phyloP scores from a whole-genome alignment of 1,140 invertebrate species.

The Hestina assimilis region DNA sequence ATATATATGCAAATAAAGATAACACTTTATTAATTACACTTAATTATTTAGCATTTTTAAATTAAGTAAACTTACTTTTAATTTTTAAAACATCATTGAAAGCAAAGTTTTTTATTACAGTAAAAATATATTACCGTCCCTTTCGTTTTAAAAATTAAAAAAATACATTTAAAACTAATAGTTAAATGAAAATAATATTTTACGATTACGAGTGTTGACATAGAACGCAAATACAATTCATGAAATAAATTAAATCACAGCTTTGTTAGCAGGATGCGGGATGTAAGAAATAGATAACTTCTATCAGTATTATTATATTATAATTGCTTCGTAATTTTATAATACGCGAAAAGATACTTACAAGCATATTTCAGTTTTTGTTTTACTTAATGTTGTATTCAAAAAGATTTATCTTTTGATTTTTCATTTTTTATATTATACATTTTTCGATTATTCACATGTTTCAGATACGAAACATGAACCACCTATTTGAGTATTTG shows the following conservation, averaged over 20 bases:
- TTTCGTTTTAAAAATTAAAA: too few species aligned
- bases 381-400: background rate
- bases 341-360: background rate
- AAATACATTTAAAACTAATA: too few species aligned
- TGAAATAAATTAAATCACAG: too few species aligned
- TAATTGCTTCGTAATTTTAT: background rate
- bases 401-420: background rate
- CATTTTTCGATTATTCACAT: background rate
- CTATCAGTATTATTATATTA: background rate
- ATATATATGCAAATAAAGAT: background rate
- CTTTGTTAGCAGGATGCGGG: conserved; percentile 14
- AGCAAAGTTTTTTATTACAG: too few species aligned
- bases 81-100: too few species aligned
- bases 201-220: too few species aligned
- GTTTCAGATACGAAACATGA: background rate
- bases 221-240: too few species aligned
- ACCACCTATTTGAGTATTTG: too few species aligned
- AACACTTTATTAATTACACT: background rate
- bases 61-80: too few species aligned
- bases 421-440: background rate
- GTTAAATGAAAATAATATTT: too few species aligned
- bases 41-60: too few species aligned
- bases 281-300: background rate
- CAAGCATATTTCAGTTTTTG: background rate
- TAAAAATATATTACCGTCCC: too few species aligned